phyloP scores from a whole-genome alignment of 2,888 invertebrate genomes.

The Carabus problematicus region DNA sequence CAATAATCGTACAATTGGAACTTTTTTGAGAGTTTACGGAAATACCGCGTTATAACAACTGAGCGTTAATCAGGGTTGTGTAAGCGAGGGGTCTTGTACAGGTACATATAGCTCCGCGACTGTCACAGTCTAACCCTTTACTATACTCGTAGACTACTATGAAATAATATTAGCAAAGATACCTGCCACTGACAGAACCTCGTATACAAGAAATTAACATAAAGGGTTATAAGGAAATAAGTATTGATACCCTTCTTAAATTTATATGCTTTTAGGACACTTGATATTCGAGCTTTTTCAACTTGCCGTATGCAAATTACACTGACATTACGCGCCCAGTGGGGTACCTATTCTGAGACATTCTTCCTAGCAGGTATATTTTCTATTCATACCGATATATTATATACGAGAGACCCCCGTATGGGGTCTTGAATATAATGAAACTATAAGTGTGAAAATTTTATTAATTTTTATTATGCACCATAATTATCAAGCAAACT shows the following conservation, averaged over 20 bases:
- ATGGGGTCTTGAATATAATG: neutral
- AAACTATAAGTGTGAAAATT: neutral
- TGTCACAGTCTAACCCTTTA: constrained; percentile 1
- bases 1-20: too few relatives aligned
- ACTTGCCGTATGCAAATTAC: constrained; percentile 10
- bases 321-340: constrained; percentile 1
- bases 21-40: too few relatives aligned
- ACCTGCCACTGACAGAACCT: too few relatives aligned
- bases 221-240: neutral
- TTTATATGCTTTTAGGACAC: constrained; percentile 1
- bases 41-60: too few relatives aligned
- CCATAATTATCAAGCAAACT: too few relatives aligned
- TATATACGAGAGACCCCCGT: too few relatives aligned
- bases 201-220: too few relatives aligned
- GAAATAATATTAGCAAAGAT: too few relatives aligned
- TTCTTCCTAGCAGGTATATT: too few relatives aligned
- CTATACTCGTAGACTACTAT: neutral
- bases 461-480: neutral
- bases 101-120: neutral
- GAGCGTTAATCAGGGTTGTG: too few relatives aligned
- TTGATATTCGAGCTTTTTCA: neutral
- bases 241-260: constrained; percentile 7
- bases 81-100: too few relatives aligned
- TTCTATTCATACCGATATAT: too few relatives aligned
- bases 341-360: neutral